Conservation (phyloP, 2,113 vertebrate species). For the Irena cyanogastra region DNA sequence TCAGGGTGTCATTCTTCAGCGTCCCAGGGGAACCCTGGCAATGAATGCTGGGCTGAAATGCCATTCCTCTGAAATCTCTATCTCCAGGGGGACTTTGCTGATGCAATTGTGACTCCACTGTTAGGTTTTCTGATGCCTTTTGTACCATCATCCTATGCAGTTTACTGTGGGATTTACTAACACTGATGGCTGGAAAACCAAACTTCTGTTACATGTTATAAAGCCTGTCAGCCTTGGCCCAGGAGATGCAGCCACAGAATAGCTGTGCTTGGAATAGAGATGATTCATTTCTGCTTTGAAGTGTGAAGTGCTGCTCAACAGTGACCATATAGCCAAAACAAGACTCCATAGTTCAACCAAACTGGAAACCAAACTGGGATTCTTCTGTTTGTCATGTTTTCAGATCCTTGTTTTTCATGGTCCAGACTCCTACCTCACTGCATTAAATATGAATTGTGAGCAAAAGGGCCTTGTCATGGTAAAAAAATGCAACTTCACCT, state of each 20-base stretch:
- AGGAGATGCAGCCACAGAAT: background rate
- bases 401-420: background rate
- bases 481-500: background rate
- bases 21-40: background rate
- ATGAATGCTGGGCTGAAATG: background rate
- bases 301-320: background rate
- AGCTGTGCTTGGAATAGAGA: background rate
- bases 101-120: background rate
- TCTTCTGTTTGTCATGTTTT: background rate
- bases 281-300: background rate
- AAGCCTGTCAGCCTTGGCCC: background rate
- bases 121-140: background rate
- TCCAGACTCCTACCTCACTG: background rate
- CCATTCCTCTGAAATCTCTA: background rate
- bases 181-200: background rate
- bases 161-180: background rate
- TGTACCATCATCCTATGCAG: background rate
- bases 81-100: background rate
- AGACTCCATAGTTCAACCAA: background rate
- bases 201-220: background rate
- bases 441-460: background rate
- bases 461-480: background rate
- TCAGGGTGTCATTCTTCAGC: background rate
- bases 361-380: background rate
- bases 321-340: rapidly evolving